These are phyloP conservation scores for Poeciliopsis paucimaculata DNA, from an alignment of 2,797 vertebrate genomes.

Conservation along the genomic window DNA sequence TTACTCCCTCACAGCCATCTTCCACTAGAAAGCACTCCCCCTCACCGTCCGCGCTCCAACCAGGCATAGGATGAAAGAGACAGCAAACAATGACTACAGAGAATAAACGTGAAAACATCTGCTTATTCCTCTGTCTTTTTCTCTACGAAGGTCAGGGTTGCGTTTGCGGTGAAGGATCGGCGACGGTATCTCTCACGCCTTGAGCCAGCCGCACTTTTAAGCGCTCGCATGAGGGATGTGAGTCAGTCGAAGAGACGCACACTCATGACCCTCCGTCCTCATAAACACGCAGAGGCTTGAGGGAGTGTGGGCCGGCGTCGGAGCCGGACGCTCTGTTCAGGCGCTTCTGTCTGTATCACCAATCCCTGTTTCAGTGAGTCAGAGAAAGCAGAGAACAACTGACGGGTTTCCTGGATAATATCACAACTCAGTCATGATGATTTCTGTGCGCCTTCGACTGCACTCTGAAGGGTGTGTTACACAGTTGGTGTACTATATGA, in stretches of 20 bases:
- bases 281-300: constrained; percentile 46
- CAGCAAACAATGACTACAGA: constrained; percentile 12
- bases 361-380: constrained; percentile 4
- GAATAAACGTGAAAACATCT: constrained; percentile 24
- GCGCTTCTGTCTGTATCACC: constrained; percentile 33
- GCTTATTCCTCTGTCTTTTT: not conserved
- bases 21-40: constrained; percentile 45
- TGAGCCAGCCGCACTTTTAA: constrained; percentile 67
- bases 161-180: constrained; percentile 68
- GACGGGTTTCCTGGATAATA: constrained; percentile 5
- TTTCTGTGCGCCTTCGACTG: constrained; percentile 6
- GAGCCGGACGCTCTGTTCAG: constrained; percentile 51
- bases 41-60: constrained; percentile 42
- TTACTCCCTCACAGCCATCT: constrained; percentile 57
- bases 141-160: constrained; percentile 25
- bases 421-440: not conserved
- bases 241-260: constrained; percentile 65
- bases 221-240: constrained; percentile 62
- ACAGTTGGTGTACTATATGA: not conserved
- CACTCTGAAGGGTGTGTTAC: not conserved
- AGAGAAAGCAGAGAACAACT: constrained; percentile 9
- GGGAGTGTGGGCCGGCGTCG: constrained; percentile 58
- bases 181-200: constrained; percentile 63
- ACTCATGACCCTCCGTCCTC: constrained; percentile 48
- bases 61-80: constrained; percentile 31